phyloP scores from a whole-genome alignment of 1,140 invertebrate species.

The Diachasma alloeum region DNA sequence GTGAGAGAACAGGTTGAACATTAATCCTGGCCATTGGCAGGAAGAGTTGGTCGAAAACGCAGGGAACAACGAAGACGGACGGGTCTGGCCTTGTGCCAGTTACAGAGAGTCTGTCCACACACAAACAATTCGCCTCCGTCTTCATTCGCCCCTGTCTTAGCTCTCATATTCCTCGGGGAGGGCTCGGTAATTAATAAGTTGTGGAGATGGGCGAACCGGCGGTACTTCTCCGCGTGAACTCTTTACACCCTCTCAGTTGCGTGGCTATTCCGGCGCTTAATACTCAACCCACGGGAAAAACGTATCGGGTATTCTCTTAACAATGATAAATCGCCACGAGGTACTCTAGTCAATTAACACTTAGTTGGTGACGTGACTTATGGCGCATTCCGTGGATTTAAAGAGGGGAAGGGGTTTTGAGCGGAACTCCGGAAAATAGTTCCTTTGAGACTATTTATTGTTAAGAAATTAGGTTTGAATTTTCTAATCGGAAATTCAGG shows the following conservation, averaged over 20 bases:
- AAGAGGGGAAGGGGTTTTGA: not conserved
- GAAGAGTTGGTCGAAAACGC: slow-evolving; percentile 22
- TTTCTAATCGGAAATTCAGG: too few species aligned
- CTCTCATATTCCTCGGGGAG: not conserved
- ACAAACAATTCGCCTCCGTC: not conserved
- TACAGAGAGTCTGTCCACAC: slow-evolving; percentile 2
- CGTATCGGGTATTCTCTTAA: slow-evolving; percentile 18
- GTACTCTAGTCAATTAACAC: slow-evolving; percentile 10
- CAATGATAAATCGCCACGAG: slow-evolving; percentile 26
- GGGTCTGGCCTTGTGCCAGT: slow-evolving; percentile 30
- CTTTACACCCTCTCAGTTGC: not conserved
- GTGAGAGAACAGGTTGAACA: slow-evolving; percentile 15
- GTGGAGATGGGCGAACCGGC: not conserved
- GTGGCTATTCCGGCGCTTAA: not conserved
- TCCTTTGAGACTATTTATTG: too few species aligned
- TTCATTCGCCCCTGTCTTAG: too few species aligned
- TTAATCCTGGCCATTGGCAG: slow-evolving; percentile 36
- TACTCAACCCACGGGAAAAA: slow-evolving; percentile 4
- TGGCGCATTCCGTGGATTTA: not conserved
- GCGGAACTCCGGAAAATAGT: too few species aligned
- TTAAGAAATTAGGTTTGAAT: too few species aligned
- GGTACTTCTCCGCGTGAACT: not conserved
- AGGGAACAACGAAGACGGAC: slow-evolving; percentile 31
- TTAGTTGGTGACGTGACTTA: not conserved
- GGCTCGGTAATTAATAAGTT: slow-evolving; percentile 34